Evolutionary conservation across 1,140 invertebrate genomes (phyloP).

Genomic region (Anastrepha ludens): DNA sequence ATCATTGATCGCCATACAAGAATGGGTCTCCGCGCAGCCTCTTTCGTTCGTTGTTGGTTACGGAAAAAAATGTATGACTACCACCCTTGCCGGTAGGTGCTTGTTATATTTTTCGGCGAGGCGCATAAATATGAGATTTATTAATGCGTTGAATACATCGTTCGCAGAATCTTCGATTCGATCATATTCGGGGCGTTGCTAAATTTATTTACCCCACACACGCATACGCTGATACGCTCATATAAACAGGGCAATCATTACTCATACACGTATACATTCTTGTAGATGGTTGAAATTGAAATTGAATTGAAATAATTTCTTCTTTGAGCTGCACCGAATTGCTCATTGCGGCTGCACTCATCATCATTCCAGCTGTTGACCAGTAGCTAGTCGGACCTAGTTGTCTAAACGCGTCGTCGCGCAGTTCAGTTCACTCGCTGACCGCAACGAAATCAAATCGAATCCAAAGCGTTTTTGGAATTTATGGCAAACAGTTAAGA

Average conservation of each 20-base stretch:
- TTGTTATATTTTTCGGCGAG: background rate
- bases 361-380: constrained; percentile 60
- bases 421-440: constrained; percentile 30
- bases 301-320: constrained; percentile 40
- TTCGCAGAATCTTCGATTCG: constrained; percentile 48
- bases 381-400: constrained; percentile 59
- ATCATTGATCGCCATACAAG: constrained; percentile 49
- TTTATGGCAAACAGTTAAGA: background rate
- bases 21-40: background rate
- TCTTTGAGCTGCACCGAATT: constrained; percentile 22
- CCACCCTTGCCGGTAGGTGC: background rate
- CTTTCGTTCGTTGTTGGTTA: background rate
- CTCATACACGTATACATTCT: background rate
- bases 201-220: constrained; percentile 62
- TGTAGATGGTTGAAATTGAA: constrained; percentile 9
- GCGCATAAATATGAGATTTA: constrained; percentile 44
- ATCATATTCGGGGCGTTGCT: constrained; percentile 63
- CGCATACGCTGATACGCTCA: background rate
- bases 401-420: constrained; percentile 51
- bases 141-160: constrained; percentile 3
- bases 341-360: constrained; percentile 35
- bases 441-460: constrained; percentile 54
- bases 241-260: background rate
- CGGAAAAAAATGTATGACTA: background rate
- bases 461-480: constrained; percentile 33